A percentile compares a stretch with the other conserved stretches of the same genome.
These are phyloP conservation scores for Onychomys arenicola DNA, from an alignment of 2,797 vertebrate genomes.

Conservation along the genomic window DNA sequence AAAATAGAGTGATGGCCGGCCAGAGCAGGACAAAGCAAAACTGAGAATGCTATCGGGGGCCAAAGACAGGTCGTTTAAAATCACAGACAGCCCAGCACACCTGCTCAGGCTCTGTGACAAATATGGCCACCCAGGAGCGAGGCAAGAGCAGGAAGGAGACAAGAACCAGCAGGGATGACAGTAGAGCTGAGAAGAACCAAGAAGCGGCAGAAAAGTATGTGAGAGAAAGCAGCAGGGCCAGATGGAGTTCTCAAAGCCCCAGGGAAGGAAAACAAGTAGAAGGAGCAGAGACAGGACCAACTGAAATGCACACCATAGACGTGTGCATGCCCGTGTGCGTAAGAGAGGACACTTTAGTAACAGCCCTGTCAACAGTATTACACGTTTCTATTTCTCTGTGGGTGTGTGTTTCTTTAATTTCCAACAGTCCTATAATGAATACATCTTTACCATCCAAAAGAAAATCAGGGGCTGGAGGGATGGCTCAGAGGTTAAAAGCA, in stretches of 20 bases:
- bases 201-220: slow-evolving; percentile 18
- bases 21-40: background rate
- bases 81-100: background rate
- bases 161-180: background rate
- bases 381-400: background rate
- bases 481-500: too few relatives aligned
- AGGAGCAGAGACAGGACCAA: slow-evolving; percentile 9
- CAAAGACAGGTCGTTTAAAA: background rate
- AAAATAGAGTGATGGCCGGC: background rate
- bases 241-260: slow-evolving; percentile 22
- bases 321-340: background rate
- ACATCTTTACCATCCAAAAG: background rate
- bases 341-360: background rate
- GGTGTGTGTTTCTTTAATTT: slow-evolving; percentile 43
- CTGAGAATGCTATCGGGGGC: background rate
- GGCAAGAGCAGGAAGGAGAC: background rate
- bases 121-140: background rate
- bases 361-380: background rate
- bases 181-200: background rate
- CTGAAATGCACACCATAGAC: background rate
- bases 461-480: too few relatives aligned
- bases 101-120: background rate
- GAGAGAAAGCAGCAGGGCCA: background rate
- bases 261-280: slow-evolving; percentile 7
- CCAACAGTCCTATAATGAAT: background rate